phyloP scores from a whole-genome alignment of 2,113 vertebrate species.

The Pseudorasbora parva region DNA sequence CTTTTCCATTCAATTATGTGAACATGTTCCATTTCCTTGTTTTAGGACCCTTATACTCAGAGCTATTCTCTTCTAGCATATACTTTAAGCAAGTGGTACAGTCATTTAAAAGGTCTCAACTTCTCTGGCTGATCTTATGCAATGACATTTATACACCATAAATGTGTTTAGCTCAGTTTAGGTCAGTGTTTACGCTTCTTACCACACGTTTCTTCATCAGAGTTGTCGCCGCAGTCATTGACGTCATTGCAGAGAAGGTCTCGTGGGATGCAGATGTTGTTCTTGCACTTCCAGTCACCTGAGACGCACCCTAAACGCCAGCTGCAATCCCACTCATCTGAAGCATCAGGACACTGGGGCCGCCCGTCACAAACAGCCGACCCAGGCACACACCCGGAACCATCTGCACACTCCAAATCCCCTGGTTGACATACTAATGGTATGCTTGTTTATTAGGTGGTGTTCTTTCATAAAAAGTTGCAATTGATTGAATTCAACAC shows the following conservation, averaged over 20 bases:
- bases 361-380: constrained; percentile 78
- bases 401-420: constrained; percentile 78
- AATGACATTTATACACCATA: not conserved
- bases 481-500: not conserved
- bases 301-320: constrained; percentile 70
- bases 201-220: constrained; percentile 78
- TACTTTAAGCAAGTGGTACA: not conserved
- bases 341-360: constrained; percentile 78
- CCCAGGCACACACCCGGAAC: constrained; percentile 71
- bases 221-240: constrained; percentile 75
- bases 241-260: constrained; percentile 67
- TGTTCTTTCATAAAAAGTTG: not conserved
- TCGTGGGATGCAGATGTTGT: constrained; percentile 71
- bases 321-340: constrained; percentile 78
- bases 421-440: constrained; percentile 69
- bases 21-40: not conserved
- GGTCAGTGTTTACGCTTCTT: constrained; percentile 9
- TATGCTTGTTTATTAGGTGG: not conserved
- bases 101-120: not conserved
- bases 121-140: not conserved
- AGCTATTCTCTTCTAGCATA: not conserved
- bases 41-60: not conserved
- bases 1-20: not conserved
- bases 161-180: too few species aligned
- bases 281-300: constrained; percentile 86